Conservation (phyloP, 2,113 vertebrate genomes). For the Ceuthmochares aereus region DNA sequence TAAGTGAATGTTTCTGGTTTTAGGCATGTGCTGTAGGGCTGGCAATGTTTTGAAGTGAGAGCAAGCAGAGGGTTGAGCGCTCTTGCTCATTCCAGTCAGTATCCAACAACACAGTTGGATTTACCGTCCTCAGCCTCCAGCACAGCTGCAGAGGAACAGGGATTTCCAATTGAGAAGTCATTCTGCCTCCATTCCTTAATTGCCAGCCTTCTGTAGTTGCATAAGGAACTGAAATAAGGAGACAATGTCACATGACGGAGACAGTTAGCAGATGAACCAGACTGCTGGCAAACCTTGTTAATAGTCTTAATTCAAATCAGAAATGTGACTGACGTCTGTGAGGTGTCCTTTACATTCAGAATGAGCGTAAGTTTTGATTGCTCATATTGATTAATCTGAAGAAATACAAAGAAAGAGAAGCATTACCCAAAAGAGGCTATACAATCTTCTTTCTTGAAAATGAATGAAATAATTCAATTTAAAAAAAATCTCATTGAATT, state of each 20-base stretch:
- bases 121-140: background rate
- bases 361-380: background rate
- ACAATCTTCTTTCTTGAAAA: background rate
- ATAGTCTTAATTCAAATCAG: background rate
- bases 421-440: background rate
- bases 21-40: background rate
- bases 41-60: background rate
- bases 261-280: background rate
- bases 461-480: background rate
- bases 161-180: background rate
- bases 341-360: background rate
- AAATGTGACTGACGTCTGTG: background rate
- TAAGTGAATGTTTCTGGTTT: background rate
- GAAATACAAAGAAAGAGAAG: background rate
- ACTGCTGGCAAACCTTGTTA: background rate
- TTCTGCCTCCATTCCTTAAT: background rate
- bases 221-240: background rate
- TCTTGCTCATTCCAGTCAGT: background rate
- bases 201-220: background rate
- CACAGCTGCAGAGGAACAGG: background rate
- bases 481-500: background rate
- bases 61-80: fast-evolving
- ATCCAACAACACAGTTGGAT: background rate
- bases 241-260: background rate
- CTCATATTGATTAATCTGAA: background rate